Conservation (phyloP, 2,888 invertebrate species). For the Colletes collaris region DNA sequence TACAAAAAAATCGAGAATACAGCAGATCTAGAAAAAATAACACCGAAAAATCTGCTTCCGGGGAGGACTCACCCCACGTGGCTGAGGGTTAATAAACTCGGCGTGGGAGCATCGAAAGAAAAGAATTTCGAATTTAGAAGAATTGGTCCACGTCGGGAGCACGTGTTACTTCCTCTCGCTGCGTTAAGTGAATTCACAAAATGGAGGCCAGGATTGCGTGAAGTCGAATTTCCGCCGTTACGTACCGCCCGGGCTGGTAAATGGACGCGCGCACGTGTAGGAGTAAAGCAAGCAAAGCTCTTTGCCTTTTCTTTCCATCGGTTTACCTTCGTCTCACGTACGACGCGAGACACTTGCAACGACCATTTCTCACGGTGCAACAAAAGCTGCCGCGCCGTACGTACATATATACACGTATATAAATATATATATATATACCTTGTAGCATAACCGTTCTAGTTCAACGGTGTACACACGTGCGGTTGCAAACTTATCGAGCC, state of each 20-base stretch:
- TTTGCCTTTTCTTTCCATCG: conserved; percentile 24
- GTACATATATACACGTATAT: conserved; percentile 1
- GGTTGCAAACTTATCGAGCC: conserved; percentile 20
- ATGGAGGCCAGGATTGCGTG: conserved; percentile 26
- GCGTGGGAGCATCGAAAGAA: no score
- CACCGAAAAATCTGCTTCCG: no score
- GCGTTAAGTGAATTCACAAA: no score
- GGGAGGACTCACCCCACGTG: no score
- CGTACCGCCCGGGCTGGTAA: conserved; percentile 3
- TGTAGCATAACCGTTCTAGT: conserved; percentile 49
- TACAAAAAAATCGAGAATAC: no score
- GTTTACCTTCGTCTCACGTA: conserved; percentile 52
- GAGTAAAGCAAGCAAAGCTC: conserved; percentile 12
- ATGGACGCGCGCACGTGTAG: conserved; percentile 7
- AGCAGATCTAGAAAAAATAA: no score
- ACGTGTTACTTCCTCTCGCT: no score
- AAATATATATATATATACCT: neutral
- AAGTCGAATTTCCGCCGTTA: conserved; percentile 25
- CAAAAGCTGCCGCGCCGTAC: conserved; percentile 50
- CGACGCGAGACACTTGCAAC: conserved; percentile 47
- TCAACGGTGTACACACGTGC: conserved; percentile 12
- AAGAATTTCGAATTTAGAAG: neutral
- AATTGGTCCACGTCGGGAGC: no score
- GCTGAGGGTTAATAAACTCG: no score
- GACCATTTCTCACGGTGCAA: conserved; percentile 63